These are phyloP conservation scores for Scortum barcoo DNA, from an alignment of 2,113 vertebrate species.

Conservation along the genomic window DNA sequence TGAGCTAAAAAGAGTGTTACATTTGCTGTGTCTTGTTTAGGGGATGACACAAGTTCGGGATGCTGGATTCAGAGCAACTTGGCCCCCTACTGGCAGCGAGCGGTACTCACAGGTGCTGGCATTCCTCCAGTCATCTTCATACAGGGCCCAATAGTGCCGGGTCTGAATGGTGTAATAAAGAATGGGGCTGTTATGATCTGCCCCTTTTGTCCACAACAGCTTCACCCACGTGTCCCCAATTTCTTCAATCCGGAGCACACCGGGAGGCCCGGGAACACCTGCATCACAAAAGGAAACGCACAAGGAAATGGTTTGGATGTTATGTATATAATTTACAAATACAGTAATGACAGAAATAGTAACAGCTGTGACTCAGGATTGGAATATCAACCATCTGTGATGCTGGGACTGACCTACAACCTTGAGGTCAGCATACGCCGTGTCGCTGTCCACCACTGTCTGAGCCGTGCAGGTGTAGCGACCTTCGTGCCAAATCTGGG, in stretches of 20 bases:
- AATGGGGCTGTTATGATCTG: conserved; percentile 95
- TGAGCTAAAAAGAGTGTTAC: neutral
- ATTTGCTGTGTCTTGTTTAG: neutral
- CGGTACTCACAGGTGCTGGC: conserved; percentile 89
- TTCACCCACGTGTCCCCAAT: conserved; percentile 91
- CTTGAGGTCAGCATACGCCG: conserved; percentile 91
- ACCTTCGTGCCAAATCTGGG: conserved; percentile 91
- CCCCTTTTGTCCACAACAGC: conserved; percentile 92
- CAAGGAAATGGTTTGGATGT: too few species aligned
- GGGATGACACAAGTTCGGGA: neutral
- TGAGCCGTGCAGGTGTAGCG: conserved; percentile 94
- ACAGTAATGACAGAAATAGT: too few species aligned
- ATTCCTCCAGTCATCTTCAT: conserved; percentile 93
- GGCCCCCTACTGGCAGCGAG: conserved; percentile 40
- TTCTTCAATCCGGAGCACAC: conserved; percentile 91
- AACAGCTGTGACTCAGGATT: too few species aligned
- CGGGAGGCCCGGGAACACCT: conserved; percentile 96
- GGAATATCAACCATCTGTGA: neutral
- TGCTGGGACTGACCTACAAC: conserved; percentile 88
- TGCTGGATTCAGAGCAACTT: neutral
- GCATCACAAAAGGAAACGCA: neutral
- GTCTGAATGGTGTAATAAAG: conserved; percentile 92
- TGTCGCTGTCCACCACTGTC: conserved; percentile 96
- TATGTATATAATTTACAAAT: neutral
- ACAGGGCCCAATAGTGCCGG: conserved; percentile 86